These are phyloP conservation scores for Penaeus monodon DNA, from an alignment of 2,888 invertebrate species.

Conservation along the genomic window DNA sequence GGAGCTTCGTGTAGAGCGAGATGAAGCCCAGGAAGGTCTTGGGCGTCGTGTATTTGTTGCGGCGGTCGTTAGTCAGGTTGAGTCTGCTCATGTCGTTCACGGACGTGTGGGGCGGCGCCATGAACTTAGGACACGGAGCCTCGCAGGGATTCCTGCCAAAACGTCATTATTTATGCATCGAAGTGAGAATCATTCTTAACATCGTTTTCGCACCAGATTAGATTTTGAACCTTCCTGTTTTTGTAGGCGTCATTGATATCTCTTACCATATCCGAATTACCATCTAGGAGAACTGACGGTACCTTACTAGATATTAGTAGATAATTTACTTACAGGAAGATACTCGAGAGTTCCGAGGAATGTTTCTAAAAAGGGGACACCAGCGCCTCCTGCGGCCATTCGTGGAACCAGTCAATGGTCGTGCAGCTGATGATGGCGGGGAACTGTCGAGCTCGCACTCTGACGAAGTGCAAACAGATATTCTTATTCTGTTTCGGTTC, in stretches of 20 bases:
- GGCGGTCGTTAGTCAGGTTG: conserved; percentile 88
- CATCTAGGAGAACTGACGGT: too few relatives aligned
- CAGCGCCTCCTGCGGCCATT: conserved; percentile 97
- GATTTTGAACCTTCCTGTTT: too few relatives aligned
- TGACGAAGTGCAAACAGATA: conserved; percentile 3
- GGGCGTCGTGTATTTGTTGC: conserved; percentile 97
- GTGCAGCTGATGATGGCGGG: conserved; percentile 96
- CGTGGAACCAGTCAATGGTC: conserved; percentile 97
- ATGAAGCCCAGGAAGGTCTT: conserved; percentile 97
- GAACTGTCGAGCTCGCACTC: conserved; percentile 93
- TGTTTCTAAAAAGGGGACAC: conserved; percentile 90
- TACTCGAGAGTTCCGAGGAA: conserved; percentile 86
- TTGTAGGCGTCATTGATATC: too few relatives aligned
- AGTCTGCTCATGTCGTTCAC: conserved; percentile 90
- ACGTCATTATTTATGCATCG: background rate
- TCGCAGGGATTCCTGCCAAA: conserved; percentile 76
- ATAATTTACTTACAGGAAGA: conserved; percentile 77
- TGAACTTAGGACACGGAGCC: conserved; percentile 92
- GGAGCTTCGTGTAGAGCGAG: conserved; percentile 87
- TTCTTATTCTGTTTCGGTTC: too few relatives aligned
- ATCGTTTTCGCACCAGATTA: too few relatives aligned
- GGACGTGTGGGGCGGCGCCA: conserved; percentile 94
- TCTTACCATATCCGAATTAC: too few relatives aligned
- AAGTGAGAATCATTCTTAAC: too few relatives aligned
- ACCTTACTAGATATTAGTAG: too few relatives aligned